These are phyloP conservation scores for Anabacerthia variegaticeps DNA, from an alignment of 2,797 vertebrate species.

Conservation along the genomic window DNA sequence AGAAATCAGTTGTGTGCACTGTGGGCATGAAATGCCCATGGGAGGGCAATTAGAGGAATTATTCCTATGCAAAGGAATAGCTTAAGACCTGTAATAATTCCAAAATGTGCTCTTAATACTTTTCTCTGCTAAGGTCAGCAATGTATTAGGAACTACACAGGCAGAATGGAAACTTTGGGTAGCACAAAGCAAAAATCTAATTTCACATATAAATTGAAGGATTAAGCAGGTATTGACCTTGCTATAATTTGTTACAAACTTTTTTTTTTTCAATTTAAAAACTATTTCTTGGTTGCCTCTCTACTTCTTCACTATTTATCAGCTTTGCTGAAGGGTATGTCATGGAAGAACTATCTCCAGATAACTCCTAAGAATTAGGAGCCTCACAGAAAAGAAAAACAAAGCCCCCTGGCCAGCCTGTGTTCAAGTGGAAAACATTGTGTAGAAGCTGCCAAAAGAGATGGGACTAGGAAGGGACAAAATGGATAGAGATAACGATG, in stretches of 20 bases:
- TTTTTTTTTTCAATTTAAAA: background rate
- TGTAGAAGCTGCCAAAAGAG: background rate
- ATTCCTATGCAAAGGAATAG: background rate
- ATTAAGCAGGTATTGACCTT: background rate
- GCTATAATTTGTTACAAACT: background rate
- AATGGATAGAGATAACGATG: background rate
- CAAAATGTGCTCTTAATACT: background rate
- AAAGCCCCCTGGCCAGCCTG: background rate
- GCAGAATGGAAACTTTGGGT: background rate
- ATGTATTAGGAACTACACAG: background rate
- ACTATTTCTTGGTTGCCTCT: background rate
- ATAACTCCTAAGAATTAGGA: background rate
- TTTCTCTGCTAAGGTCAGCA: background rate
- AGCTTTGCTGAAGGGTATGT: background rate
- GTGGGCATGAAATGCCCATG: background rate
- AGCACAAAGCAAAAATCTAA: background rate
- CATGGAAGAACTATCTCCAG: background rate
- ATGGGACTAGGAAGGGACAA: background rate
- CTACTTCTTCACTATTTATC: background rate
- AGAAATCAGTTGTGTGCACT: background rate
- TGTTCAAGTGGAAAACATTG: background rate
- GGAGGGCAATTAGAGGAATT: background rate
- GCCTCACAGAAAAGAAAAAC: background rate
- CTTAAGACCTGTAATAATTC: background rate
- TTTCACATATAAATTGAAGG: background rate